A percentile compares a stretch with the other conserved stretches of the same genome.
Evolutionary conservation across 2,888 invertebrate genomes (phyloP).

Genomic region (Emmelina monodactyla): DNA sequence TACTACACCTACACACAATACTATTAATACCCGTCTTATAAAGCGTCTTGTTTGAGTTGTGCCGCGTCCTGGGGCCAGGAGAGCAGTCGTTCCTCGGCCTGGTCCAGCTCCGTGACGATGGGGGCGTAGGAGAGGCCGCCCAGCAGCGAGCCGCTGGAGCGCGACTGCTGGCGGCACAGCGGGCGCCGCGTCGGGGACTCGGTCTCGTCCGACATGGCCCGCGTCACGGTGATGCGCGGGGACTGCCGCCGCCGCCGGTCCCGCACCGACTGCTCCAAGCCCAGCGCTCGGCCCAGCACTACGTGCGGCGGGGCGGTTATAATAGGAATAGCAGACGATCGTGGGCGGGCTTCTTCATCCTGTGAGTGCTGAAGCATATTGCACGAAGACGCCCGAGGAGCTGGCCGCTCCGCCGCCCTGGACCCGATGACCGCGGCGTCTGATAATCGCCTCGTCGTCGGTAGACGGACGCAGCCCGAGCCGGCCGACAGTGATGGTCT

Average conservation of each 20-base stretch:
- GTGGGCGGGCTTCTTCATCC: constrained; percentile 34
- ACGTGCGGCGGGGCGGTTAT: constrained; percentile 67
- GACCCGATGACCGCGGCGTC: constrained; percentile 55
- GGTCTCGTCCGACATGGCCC: constrained; percentile 77
- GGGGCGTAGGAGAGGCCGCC: constrained; percentile 57
- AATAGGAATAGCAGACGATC: constrained; percentile 52
- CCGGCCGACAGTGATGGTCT: constrained; percentile 74
- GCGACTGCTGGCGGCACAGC: constrained; percentile 54
- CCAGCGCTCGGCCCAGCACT: constrained; percentile 67
- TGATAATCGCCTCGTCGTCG: constrained; percentile 46
- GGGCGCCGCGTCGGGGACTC: constrained; percentile 64
- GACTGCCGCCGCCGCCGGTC: constrained; percentile 60
- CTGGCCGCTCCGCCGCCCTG: constrained; percentile 46
- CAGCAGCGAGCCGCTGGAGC: constrained; percentile 57
- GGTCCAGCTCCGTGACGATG: constrained; percentile 36
- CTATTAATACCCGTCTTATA: constrained; percentile 45
- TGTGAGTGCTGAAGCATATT: constrained; percentile 72
- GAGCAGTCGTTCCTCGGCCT: constrained; percentile 57
- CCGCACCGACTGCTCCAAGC: constrained; percentile 48
- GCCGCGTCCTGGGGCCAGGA: constrained; percentile 65
- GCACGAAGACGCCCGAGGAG: constrained; percentile 72
- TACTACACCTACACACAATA: no score
- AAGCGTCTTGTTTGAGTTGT: constrained; percentile 44
- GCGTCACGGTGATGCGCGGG: constrained; percentile 75
- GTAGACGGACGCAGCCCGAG: constrained; percentile 48